Evolutionary conservation across 2,888 invertebrate species (phyloP), one percentile per base, ranked within the genome.

Genomic region (Eupithecia exiguata): DNA sequence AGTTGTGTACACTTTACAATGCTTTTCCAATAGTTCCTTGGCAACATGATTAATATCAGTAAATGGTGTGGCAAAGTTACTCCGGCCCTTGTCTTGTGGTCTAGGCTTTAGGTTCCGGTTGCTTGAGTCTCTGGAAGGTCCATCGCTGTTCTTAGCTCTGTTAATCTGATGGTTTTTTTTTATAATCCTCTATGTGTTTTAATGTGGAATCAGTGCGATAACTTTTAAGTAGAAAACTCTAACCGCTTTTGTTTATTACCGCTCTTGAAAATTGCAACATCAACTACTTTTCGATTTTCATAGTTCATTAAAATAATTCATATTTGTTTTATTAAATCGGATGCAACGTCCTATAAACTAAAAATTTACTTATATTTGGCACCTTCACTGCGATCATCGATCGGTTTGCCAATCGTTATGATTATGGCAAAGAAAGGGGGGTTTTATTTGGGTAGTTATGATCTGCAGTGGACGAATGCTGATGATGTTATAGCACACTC

Each of bases 51-150:
- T 66, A 25, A 71, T 75, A 74, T 79, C 76, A 76, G 78, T 78
- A 78, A 77, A 75, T 77, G 73, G 74, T 73, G 66, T 75, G 74
- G 66, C 6, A 21, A 74, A 62, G 38, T 67, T 18, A 58, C 63
- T 72, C 65, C 62, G 46, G 71, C 74, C 73, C 79, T 76, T 83
- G 83, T 83, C 77, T 80, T 82, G 83, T 82, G 83, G 83, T 83
- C 81, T 82, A 74, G 70, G 73, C 73, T 72, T 66, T 69, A 62
- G 75, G 81, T 82, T 75, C 75, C 74, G 82, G 82, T 83, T 81
- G 87, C 87, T 87, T 85, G 79, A 81, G 84, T 76, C 78, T 72
- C 49, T 72, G 43, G 72, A 72, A 71, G 87, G 85, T 84, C 84
- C 82, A 83, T 77, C 77, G 79, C 79, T 78, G 77, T 78, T 74